Percentiles rank a stretch among this genome's conserved stretches.
These are phyloP conservation scores for Amphilophus citrinellus DNA, from an alignment of 2,113 vertebrate genomes.

Conservation along the genomic window DNA sequence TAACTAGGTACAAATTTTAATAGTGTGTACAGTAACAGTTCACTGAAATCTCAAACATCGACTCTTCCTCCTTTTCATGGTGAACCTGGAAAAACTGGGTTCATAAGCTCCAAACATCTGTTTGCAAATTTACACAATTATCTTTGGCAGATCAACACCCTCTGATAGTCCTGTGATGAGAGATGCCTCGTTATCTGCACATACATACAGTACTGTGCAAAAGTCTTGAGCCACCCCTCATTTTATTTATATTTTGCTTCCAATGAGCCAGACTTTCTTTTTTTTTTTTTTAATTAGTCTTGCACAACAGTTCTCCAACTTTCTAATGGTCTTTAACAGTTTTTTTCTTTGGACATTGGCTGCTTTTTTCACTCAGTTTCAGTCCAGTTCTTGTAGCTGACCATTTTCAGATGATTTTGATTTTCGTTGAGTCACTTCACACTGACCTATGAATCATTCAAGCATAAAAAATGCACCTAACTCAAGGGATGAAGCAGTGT, in stretches of 20 bases:
- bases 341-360: not conserved
- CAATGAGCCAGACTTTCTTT: not conserved
- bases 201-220: not conserved
- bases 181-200: not conserved
- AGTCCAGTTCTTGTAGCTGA: not conserved
- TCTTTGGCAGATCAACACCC: not conserved
- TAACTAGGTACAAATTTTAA: not conserved
- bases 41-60: not conserved
- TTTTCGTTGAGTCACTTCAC: not conserved
- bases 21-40: too few species aligned
- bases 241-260: not conserved
- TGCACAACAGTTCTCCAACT: not conserved
- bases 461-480: not conserved
- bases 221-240: not conserved
- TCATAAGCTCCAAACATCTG: not conserved
- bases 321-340: not conserved
- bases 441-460: not conserved
- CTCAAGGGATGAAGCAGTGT: too few species aligned
- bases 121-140: not conserved
- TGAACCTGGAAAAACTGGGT: not conserved
- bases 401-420: not conserved
- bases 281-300: not conserved
- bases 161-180: not conserved
- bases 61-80: not conserved
- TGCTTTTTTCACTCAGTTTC: not conserved